Conservation (phyloP, 2,888 invertebrate species). For the Altica lythri region DNA sequence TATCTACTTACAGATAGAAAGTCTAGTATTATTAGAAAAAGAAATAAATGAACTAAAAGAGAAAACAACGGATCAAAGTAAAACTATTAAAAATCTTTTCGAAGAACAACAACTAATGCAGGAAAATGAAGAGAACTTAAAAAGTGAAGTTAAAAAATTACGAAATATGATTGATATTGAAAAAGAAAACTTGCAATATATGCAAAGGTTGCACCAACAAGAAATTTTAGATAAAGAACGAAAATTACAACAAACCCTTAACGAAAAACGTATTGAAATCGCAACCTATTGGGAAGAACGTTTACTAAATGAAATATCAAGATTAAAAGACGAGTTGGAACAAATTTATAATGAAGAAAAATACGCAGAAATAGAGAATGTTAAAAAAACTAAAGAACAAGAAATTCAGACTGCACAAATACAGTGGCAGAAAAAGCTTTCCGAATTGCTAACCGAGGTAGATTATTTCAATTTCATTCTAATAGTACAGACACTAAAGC, state of each 20-base stretch:
- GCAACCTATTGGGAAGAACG: conserved; percentile 68
- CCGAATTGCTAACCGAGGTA: conserved; percentile 62
- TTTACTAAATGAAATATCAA: conserved; percentile 65
- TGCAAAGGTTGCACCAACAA: conserved; percentile 54
- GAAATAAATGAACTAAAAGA: conserved; percentile 64
- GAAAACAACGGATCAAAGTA: conserved; percentile 65
- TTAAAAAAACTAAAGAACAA: conserved; percentile 63
- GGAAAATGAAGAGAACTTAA: conserved; percentile 62
- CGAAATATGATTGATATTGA: conserved; percentile 52
- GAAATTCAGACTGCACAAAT: conserved; percentile 62
- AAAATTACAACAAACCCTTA: conserved; percentile 53
- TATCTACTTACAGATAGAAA: conserved; percentile 56
- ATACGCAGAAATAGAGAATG: conserved; percentile 61
- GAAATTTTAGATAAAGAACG: conserved; percentile 58
- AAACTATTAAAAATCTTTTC: conserved; percentile 61
- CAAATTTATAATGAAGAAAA: conserved; percentile 66
- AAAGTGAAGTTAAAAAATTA: conserved; percentile 59
- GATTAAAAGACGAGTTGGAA: conserved; percentile 66
- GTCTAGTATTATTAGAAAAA: conserved; percentile 62
- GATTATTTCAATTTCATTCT: too few species aligned
- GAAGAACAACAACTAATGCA: conserved; percentile 64
- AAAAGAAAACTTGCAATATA: conserved; percentile 55
- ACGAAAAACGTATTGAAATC: conserved; percentile 62
- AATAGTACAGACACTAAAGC: too few species aligned
- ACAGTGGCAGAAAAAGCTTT: conserved; percentile 60